Conservation (phyloP, 2,113 vertebrate species). For the Microtus pennsylvanicus region DNA sequence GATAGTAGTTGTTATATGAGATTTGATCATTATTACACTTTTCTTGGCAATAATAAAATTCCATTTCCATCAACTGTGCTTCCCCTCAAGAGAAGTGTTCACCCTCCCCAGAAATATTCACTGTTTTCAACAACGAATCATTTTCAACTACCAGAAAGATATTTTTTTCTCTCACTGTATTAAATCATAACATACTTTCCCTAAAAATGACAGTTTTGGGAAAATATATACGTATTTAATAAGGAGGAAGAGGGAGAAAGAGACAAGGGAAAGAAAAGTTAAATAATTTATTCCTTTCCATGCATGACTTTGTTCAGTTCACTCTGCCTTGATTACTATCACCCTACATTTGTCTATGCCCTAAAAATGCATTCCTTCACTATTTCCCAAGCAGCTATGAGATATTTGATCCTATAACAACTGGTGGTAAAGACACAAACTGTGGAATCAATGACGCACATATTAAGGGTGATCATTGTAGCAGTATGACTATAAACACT, state of each 20-base stretch:
- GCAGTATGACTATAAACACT: neutral
- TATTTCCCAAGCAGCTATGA: constrained; percentile 36
- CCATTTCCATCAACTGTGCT: constrained; percentile 70
- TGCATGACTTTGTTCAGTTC: neutral
- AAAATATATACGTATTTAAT: constrained; percentile 28
- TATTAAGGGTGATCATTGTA: neutral
- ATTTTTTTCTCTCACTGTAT: constrained; percentile 44
- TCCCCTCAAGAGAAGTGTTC: constrained; percentile 46
- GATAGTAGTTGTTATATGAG: constrained; percentile 46
- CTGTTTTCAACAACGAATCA: constrained; percentile 67
- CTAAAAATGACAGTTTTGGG: constrained; percentile 51
- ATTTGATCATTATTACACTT: constrained; percentile 57
- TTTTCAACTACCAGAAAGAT: constrained; percentile 68
- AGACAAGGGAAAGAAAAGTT: no score
- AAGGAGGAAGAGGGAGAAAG: neutral
- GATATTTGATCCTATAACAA: neutral
- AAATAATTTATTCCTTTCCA: neutral
- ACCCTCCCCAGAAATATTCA: neutral
- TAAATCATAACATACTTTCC: constrained; percentile 60
- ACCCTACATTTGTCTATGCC: neutral
- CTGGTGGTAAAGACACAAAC: neutral
- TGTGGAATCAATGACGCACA: neutral
- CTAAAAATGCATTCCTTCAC: constrained; percentile 16
- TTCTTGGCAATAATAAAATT: constrained; percentile 64
- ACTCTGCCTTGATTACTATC: neutral